Conservation (phyloP, 2,797 vertebrate genomes). For the Columba guinea region DNA sequence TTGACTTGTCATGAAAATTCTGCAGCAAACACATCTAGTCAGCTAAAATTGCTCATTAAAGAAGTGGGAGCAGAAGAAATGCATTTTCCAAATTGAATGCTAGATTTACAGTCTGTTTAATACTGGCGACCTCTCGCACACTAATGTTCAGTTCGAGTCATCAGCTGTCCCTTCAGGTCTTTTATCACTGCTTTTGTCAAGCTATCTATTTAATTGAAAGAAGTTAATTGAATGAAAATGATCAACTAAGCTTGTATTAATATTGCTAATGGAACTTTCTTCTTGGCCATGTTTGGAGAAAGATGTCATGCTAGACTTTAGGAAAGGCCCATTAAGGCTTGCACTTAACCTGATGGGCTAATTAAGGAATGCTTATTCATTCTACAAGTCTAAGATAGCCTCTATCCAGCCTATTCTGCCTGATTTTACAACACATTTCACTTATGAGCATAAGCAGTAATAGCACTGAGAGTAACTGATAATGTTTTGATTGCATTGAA, state of each 20-base stretch:
- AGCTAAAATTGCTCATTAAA: conserved; percentile 96
- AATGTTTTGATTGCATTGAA: conserved; percentile 78
- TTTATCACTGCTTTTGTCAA: conserved; percentile 99
- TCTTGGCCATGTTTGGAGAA: conserved; percentile 99
- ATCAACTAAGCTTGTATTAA: conserved; percentile 99
- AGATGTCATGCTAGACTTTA: conserved; percentile 97
- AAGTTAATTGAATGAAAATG: conserved; percentile 99
- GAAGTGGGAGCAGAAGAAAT: conserved; percentile 89
- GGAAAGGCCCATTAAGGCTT: conserved; percentile 98
- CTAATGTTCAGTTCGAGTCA: conserved; percentile 97
- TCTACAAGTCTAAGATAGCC: conserved; percentile 87
- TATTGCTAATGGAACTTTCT: conserved; percentile 99
- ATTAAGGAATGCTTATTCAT: conserved; percentile 99
- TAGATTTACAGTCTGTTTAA: conserved; percentile 98
- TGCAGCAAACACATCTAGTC: conserved; percentile 89
- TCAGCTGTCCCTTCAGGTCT: conserved; percentile 92
- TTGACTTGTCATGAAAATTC: conserved; percentile 76
- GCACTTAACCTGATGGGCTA: conserved; percentile 99
- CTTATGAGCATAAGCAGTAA: conserved; percentile 82
- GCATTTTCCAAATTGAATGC: conserved; percentile 99
- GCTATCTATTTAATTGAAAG: conserved; percentile 99
- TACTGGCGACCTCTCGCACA: conserved; percentile 90
- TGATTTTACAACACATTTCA: conserved; percentile 94
- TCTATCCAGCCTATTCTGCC: conserved; percentile 84
- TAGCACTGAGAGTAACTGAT: conserved; percentile 77